A percentile compares a stretch with the other conserved stretches of the same genome.
Conservation (phyloP, 2,113 vertebrate species). For the Gnathonemus longibarbis region DNA sequence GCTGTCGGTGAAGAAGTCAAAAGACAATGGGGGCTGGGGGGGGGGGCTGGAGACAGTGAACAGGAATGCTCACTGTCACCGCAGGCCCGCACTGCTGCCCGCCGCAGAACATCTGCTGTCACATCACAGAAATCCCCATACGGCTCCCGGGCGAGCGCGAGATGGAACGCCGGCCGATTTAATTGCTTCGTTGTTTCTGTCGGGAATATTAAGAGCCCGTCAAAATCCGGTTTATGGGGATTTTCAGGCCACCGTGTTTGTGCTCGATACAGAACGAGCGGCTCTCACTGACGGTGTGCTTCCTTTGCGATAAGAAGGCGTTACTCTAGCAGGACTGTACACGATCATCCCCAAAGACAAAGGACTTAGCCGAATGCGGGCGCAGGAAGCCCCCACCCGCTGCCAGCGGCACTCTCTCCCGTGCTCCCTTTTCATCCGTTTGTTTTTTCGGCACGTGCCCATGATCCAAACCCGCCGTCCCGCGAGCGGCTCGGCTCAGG, state of each 20-base stretch:
- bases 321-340: conserved; percentile 47
- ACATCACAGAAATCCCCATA: not conserved
- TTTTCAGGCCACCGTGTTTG: conserved; percentile 53
- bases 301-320: conserved; percentile 36
- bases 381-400: conserved; percentile 42
- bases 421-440: not conserved
- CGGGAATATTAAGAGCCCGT: conserved; percentile 48
- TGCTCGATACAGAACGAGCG: conserved; percentile 44
- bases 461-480: not conserved
- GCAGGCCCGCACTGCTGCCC: not conserved
- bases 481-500: not conserved
- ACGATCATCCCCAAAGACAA: conserved; percentile 43
- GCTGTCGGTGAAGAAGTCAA: not conserved
- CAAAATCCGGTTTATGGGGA: conserved; percentile 43
- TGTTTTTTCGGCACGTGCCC: not conserved
- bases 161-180: conserved; percentile 25
- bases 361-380: conserved; percentile 42
- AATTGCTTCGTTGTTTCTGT: conserved; percentile 49
- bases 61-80: not conserved
- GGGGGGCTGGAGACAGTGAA: not conserved
- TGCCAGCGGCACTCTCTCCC: not conserved
- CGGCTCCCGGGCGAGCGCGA: not conserved
- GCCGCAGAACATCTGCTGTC: not conserved
- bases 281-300: conserved; percentile 44
- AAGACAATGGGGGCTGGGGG: not conserved